phyloP scores from a whole-genome alignment of 2,888 invertebrate genomes.

The Drosophila infuscata region DNA sequence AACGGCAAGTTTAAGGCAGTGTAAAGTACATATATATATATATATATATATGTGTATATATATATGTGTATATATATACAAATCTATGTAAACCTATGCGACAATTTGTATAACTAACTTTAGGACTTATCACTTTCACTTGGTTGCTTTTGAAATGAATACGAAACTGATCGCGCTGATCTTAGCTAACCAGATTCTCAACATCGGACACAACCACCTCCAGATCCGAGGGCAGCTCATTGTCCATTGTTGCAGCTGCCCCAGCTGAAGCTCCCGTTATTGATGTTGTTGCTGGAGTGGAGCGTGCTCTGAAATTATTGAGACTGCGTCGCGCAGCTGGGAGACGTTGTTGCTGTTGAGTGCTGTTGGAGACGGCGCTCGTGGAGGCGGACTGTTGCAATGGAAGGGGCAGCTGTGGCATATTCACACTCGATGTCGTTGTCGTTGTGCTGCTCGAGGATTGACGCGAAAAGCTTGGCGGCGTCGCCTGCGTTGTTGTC shows the following conservation, averaged over 20 bases:
- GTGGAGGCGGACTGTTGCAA: slow-evolving; percentile 72
- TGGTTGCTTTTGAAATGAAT: slow-evolving; percentile 67
- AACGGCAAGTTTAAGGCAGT: slow-evolving; percentile 81
- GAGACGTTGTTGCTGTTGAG: slow-evolving; percentile 52
- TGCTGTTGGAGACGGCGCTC: slow-evolving; percentile 49
- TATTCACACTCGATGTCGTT: slow-evolving; percentile 48
- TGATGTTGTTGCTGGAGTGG: slow-evolving; percentile 35
- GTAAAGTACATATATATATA: slow-evolving; percentile 71
- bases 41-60: slow-evolving; percentile 51
- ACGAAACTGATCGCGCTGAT: slow-evolving; percentile 36
- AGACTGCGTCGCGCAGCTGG: slow-evolving; percentile 50
- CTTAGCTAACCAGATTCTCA: slow-evolving; percentile 85
- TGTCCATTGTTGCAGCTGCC: slow-evolving; percentile 48
- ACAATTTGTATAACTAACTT: slow-evolving; percentile 80
- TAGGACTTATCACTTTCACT: slow-evolving; percentile 82
- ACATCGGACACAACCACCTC: slow-evolving; percentile 85
- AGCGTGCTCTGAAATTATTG: slow-evolving; percentile 63
- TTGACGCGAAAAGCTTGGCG: slow-evolving; percentile 68
- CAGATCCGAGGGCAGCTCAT: slow-evolving; percentile 83
- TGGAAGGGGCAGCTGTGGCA: slow-evolving; percentile 29
- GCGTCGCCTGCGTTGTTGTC: slow-evolving; percentile 20
- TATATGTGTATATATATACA: slow-evolving; percentile 57
- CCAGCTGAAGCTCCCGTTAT: slow-evolving; percentile 9
- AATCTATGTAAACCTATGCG: slow-evolving; percentile 73
- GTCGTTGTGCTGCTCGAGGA: slow-evolving; percentile 73